Base-by-base conservation (phyloP, 2,797 vertebrate species). In the Diglossa cyanea region DNA sequence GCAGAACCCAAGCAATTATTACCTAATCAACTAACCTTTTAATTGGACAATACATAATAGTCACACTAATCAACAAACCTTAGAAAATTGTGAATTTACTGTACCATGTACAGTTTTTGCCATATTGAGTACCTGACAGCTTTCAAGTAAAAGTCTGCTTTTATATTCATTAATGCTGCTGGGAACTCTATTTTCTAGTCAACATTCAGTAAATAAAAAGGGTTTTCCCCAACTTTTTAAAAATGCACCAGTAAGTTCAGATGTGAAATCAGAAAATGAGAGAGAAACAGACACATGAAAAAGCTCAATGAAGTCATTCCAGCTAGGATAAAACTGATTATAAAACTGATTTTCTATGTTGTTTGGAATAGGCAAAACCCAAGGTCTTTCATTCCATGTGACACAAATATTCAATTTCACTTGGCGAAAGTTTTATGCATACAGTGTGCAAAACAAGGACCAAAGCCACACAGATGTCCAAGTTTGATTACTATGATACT, bases 61-160 rank as follows among this genome's bases (percentile, higher is more conserved):
- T 28, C 44, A 51, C 9, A 58, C 18, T 44, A 16, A 58, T 19
- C 37, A 67, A 45, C 28, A 58, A 44, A 67, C 28, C 23, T n/a
- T 51, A 51, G n/a, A 37, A 67, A 75, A 67, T 6, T 2, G 15
- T 60, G 37, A 25, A n/a, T 51, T 58, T 75, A 67, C 45, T 44
- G 51, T 15, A 84, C n/a, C 61, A 75, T 0, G 0, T 44, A 28
- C 0, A 0, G 23, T 23, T 67, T 44, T 31, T 4, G 1, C 26
- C 31, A 58, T 18, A 66, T 1, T 44, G 53, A 44, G 53, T 37
- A 39, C 40, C 24, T 33, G 42, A 63, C 37, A 47, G 30, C 28
- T 47, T 63, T 54, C 24, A 47, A 33, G 19, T 33, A 44, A 54
- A 72, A 7, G 40, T 33, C 18, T 63, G 48, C 58, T 47, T 33